Evolutionary conservation across 2,797 vertebrate species (phyloP), one percentile per base, ranked within the genome.

Genomic region (Galagoides demidoff): DNA sequence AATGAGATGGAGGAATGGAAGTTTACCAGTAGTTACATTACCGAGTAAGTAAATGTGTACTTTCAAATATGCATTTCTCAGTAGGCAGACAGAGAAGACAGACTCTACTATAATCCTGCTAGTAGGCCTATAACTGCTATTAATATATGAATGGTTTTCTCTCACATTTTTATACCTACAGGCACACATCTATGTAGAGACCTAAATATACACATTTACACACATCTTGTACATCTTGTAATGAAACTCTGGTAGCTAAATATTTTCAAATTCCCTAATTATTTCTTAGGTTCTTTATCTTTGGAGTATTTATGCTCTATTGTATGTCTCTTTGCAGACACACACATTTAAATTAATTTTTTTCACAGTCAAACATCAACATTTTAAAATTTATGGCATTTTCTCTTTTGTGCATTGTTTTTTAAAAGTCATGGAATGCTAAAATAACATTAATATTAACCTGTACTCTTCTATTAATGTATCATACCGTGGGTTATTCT

Each of bases 361-460:
- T 90, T 84, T 63, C n/a, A 13, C 31, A 52, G 77, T 59, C 29
- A 82, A 71, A 61, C 25, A 63, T 66, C 37, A 29, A 73, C 87
- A 61, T 37, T 31, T 84, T 73, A 39, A 37, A 76, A 73, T 89
- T 64, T 45, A 57, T 43, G 22, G 4, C 29, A 93, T 92, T 88
- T 90, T 25, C 82, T 9, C 82, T 9, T 79, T 89, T 74, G 29
- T 90, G 11, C 1, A 88, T 27, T 84, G 29, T 84, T 90, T 88
- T 87, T 7, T 43, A 83, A 85, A 76, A 45, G 2, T n/a, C 63
- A 73, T 55, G 59, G 9, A 79, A 92, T 52, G 78, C 2, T 29
- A 79, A 96, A 94, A 77, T 77, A 73, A 90, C 85, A 94, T 86
- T 84, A 77, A 52, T 66, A 70, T 76, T 92, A 76, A 59, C 14